A percentile compares a stretch with the other conserved stretches of the same genome.
phyloP scores from a whole-genome alignment of 2,113 vertebrate genomes.

The Columbina picui region DNA sequence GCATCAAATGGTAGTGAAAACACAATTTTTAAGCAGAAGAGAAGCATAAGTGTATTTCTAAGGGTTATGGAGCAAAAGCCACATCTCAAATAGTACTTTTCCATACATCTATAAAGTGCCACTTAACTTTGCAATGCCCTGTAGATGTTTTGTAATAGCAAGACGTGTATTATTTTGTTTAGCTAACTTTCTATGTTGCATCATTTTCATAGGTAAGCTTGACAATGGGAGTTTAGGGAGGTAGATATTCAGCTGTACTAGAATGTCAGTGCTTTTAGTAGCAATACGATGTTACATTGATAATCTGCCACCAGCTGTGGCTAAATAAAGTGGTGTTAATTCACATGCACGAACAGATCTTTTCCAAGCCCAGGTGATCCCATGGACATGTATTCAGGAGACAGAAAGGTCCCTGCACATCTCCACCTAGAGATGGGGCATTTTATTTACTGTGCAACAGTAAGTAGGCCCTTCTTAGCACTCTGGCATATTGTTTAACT shows the following conservation, averaged over 20 bases:
- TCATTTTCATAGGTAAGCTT: not conserved
- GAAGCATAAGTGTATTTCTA: not conserved
- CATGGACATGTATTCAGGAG: not conserved
- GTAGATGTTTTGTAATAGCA: not conserved
- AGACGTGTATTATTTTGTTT: not conserved
- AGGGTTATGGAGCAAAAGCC: not conserved
- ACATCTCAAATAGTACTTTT: not conserved
- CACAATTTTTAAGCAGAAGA: not conserved
- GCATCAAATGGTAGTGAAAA: not conserved
- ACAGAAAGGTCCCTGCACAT: not conserved
- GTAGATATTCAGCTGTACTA: not conserved
- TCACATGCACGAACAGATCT: not conserved
- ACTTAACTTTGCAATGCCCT: not conserved
- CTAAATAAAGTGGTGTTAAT: not conserved
- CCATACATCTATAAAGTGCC: not conserved
- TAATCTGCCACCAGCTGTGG: not conserved
- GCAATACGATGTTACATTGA: not conserved
- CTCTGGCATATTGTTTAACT: conserved; percentile 56
- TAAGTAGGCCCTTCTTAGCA: not conserved
- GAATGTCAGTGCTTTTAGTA: not conserved
- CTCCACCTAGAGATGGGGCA: not conserved
- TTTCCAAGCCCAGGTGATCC: not conserved
- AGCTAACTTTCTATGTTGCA: not conserved
- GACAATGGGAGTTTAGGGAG: not conserved
- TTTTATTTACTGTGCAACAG: not conserved